Base-by-base conservation (phyloP, 2,888 invertebrate species). In the Halictus ligatus region DNA sequence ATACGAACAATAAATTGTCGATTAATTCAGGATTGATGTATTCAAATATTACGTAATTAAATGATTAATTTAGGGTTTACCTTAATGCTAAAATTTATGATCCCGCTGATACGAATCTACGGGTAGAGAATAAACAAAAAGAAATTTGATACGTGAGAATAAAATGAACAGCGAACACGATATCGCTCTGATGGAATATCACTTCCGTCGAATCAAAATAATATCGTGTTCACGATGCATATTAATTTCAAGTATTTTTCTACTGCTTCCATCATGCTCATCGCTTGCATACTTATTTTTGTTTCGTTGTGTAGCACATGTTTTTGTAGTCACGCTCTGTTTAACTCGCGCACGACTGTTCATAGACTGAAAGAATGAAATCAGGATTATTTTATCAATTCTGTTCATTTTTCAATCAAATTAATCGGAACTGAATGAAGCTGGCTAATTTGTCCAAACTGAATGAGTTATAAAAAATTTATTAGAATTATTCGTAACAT, bases 221-320 rank as follows among this genome's bases (percentile, higher is more conserved):
- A 18, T 29, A 46, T 40, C 29, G 58, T 73, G 25, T 35, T 43
- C 46, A 25, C 18, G 21, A 13, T 29, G 18, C 18, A 40, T 78
- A 80, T 18, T 64, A 69, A 69, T 69, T 40, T 69, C 69, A 69
- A 40, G 21, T 40, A 69, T 69, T 69, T 69, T 40, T 40, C 12
- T 69, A 35, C 35, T 21, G 18, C 35, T 21, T 25, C 13, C 60
- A 54, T 54, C 54, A 21, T 50, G 7, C 18, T 50, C 50, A 7
- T 21, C 2, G 18, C 18, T 18, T 54, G 8, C 50, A 21, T 8
- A 40, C 21, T 21, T 6, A 21, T 54, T 54, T 21, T 54, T 54
- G 54, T 54, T 21, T 21, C 21, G 21, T 21, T 21, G 21, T 50
- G 8, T 21, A 2, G 8, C 2, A 54, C 21, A 8, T 54, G 21